Evolutionary conservation across 2,113 vertebrate species (phyloP).

Genomic region (Cyanoliseus patagonus): DNA sequence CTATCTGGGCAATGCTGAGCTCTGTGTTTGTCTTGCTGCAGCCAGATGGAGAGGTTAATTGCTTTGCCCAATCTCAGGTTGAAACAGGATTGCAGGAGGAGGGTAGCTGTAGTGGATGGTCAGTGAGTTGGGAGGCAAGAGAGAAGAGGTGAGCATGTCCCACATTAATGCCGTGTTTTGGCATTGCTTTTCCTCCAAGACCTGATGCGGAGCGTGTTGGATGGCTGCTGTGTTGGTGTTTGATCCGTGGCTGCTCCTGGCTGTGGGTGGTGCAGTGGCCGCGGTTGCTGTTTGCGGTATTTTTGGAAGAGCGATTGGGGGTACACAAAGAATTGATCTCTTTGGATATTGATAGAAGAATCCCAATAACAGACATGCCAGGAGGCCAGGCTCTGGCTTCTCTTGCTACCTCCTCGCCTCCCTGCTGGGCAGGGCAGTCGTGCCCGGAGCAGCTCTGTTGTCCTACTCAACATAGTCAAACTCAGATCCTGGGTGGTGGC

Average conservation of each 20-base stretch:
- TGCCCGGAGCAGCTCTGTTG: accelerated
- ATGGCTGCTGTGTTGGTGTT: not conserved
- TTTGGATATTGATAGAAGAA: not conserved
- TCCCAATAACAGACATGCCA: not conserved
- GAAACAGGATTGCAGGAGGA: not conserved
- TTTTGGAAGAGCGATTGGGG: not conserved
- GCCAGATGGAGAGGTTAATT: not conserved
- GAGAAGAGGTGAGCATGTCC: not conserved
- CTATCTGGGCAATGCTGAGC: not conserved
- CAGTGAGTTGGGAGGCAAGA: not conserved
- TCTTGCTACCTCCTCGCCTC: not conserved
- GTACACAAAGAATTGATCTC: not conserved
- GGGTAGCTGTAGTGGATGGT: not conserved
- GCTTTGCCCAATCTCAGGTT: not conserved
- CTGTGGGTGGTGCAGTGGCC: not conserved
- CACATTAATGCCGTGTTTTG: not conserved
- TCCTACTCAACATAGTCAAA: not conserved
- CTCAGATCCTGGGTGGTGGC: not conserved
- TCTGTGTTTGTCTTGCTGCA: not conserved
- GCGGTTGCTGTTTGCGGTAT: not conserved
- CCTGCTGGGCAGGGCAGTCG: not conserved
- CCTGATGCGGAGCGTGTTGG: not conserved
- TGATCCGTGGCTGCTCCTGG: not conserved
- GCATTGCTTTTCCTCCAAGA: not conserved
- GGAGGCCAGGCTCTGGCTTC: not conserved